A percentile compares a stretch with the other conserved stretches of the same genome.
These are phyloP conservation scores for Drosophila parabipectinata DNA, from an alignment of 1,140 invertebrate species.

Conservation along the genomic window DNA sequence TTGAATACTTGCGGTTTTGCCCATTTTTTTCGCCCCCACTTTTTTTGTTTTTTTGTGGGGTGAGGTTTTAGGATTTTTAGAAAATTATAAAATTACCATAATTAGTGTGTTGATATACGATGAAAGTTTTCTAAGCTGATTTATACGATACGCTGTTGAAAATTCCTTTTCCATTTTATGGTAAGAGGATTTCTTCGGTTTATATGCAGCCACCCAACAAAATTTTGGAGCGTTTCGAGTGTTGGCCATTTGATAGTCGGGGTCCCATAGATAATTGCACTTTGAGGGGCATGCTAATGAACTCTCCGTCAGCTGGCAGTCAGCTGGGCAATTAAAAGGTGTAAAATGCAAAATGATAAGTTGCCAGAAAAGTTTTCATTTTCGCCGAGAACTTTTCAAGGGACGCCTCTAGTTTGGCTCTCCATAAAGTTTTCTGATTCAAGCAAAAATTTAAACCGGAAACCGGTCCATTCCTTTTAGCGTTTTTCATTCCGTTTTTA, in stretches of 20 bases:
- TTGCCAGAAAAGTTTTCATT: conserved; percentile 20
- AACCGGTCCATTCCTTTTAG: conserved; percentile 2
- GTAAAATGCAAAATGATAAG: conserved; percentile 42
- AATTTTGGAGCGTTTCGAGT: conserved; percentile 16
- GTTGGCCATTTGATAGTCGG: conserved; percentile 37
- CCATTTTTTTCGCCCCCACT: conserved; percentile 11
- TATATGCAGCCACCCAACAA: not conserved
- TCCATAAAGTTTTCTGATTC: conserved; percentile 10
- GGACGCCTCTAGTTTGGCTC: not conserved
- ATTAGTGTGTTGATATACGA: conserved; percentile 75
- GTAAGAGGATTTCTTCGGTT: conserved; percentile 41
- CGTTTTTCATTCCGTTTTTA: conserved; percentile 13
- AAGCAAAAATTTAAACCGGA: conserved; percentile 16
- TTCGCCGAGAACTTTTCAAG: conserved; percentile 5
- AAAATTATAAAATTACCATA: conserved; percentile 77
- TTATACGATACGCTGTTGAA: conserved; percentile 60
- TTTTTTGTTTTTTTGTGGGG: not conserved
- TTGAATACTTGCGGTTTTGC: conserved; percentile 36
- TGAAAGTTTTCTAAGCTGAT: conserved; percentile 75
- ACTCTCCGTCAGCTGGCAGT: conserved; percentile 15
- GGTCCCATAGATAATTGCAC: conserved; percentile 28
- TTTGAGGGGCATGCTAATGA: conserved; percentile 21
- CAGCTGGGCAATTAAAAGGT: conserved; percentile 37
- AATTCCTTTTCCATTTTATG: conserved; percentile 26
- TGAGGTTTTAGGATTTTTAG: conserved; percentile 60